phyloP scores from a whole-genome alignment of 2,113 vertebrate genomes.

The Lepisosteus oculatus region DNA sequence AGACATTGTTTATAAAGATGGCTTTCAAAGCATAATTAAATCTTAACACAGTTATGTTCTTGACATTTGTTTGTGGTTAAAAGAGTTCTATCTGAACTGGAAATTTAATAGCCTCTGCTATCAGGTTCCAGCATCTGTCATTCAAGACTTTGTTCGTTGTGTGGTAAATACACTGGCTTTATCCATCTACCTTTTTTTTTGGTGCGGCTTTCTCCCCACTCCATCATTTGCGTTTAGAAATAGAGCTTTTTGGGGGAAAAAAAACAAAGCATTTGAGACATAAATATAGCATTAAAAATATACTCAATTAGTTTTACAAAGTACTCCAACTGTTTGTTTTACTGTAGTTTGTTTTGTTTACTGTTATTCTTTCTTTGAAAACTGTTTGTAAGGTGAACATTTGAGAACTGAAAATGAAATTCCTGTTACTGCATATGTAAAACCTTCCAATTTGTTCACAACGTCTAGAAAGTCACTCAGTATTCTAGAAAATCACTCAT shows the following conservation, averaged over 20 bases:
- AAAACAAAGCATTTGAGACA: not conserved
- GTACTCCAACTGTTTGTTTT: too few relatives aligned
- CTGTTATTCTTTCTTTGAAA: too few relatives aligned
- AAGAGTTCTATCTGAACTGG: conserved; percentile 30
- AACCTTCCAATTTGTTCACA: too few relatives aligned
- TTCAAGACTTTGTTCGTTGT: conserved; percentile 21
- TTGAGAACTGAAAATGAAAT: too few relatives aligned
- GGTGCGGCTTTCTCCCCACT: not conserved
- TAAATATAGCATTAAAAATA: not conserved
- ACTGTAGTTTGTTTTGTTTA: too few relatives aligned
- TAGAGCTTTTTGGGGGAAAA: not conserved
- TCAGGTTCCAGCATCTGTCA: conserved; percentile 31
- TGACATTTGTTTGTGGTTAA: conserved; percentile 53
- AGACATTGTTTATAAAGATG: conserved; percentile 7
- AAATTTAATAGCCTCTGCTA: conserved; percentile 30
- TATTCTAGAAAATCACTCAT: too few relatives aligned
- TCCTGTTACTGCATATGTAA: too few relatives aligned
- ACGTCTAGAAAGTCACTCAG: too few relatives aligned
- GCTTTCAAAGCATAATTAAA: conserved; percentile 49
- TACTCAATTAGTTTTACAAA: not conserved
- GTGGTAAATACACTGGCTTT: conserved; percentile 19
- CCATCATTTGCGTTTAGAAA: not conserved
- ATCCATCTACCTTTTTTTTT: not conserved
- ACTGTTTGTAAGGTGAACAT: too few relatives aligned
- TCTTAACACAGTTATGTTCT: conserved; percentile 46